Evolutionary conservation across 2,113 vertebrate species (phyloP).

Genomic region (Hipposideros armiger): DNA sequence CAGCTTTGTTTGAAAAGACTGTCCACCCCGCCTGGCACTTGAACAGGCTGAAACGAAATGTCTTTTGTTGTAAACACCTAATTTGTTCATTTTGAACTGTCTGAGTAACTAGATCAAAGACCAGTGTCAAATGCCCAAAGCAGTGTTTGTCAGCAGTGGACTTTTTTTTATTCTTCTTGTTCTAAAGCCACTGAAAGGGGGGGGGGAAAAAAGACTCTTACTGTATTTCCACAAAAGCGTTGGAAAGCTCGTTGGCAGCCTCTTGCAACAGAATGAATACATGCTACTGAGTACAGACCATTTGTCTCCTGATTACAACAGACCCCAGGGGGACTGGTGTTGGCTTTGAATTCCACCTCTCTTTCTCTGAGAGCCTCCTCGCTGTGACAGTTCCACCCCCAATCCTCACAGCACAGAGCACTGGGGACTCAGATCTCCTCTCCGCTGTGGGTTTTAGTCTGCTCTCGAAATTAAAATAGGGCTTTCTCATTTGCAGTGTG

Average conservation of each 20-base stretch:
- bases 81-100: slow-evolving; percentile 88
- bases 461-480: slow-evolving; percentile 85
- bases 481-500: slow-evolving; percentile 81
- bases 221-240: slow-evolving; percentile 86
- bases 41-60: slow-evolving; percentile 70
- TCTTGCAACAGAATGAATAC: slow-evolving; percentile 87
- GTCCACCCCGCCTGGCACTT: slow-evolving; percentile 68
- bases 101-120: slow-evolving; percentile 88
- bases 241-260: slow-evolving; percentile 83
- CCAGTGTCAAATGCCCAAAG: slow-evolving; percentile 88
- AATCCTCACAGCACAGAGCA: slow-evolving; percentile 66
- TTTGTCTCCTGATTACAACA: slow-evolving; percentile 82
- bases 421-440: slow-evolving; percentile 57
- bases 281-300: slow-evolving; percentile 77
- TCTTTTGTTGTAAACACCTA: slow-evolving; percentile 86
- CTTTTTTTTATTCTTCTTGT: slow-evolving; percentile 79
- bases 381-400: slow-evolving; percentile 68
- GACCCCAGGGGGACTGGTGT: slow-evolving; percentile 85
- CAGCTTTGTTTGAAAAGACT: slow-evolving; percentile 44
- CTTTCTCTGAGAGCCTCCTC: slow-evolving; percentile 80
- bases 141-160: slow-evolving; percentile 88
- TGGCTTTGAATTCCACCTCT: slow-evolving; percentile 88
- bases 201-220: slow-evolving; percentile 64
- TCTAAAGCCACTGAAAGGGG: slow-evolving; percentile 85
- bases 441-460: slow-evolving; percentile 74